Evolutionary conservation across 2,113 vertebrate species (phyloP).

Genomic region (Orycteropus afer): DNA sequence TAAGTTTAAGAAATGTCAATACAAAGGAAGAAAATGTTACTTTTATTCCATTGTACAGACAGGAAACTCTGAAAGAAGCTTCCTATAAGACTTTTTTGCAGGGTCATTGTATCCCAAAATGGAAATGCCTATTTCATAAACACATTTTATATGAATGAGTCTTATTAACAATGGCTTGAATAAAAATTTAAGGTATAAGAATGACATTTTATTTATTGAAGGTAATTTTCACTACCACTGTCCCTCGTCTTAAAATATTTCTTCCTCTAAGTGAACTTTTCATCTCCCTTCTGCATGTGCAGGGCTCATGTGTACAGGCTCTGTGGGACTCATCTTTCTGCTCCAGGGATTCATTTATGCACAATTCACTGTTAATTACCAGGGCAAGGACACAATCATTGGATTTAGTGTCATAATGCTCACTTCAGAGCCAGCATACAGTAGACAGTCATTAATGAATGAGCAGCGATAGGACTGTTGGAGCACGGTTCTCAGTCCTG

Average conservation of each 20-base stretch:
- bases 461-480: too few relatives aligned
- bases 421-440: too few relatives aligned
- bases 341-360: accelerated
- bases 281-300: accelerated
- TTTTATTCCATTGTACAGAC: neutral
- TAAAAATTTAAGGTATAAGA: neutral
- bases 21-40: neutral
- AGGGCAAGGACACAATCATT: accelerated
- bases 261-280: neutral
- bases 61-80: neutral
- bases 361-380: neutral
- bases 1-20: neutral
- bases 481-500: neutral
- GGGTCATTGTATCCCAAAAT: too few relatives aligned
- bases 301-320: accelerated
- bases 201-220: neutral
- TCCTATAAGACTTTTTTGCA: neutral
- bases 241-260: neutral
- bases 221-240: too few relatives aligned
- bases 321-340: accelerated
- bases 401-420: accelerated
- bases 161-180: neutral
- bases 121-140: neutral
- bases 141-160: neutral
- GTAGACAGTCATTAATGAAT: accelerated